Percentiles rank a stretch among this genome's conserved stretches.
phyloP scores from a whole-genome alignment of 2,888 invertebrate genomes.

The Anoncus sp. region DNA sequence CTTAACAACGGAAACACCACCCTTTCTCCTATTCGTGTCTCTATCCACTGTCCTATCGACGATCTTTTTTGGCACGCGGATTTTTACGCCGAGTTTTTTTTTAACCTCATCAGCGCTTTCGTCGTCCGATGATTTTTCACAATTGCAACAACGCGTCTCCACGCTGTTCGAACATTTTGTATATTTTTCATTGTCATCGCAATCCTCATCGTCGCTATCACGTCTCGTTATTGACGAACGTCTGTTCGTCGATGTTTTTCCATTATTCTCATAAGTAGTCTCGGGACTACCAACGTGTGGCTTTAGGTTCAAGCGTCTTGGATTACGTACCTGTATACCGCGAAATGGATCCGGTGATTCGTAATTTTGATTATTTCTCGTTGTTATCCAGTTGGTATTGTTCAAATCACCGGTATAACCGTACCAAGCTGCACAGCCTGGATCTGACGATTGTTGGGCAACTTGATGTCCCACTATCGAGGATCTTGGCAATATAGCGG shows the following conservation, averaged over 20 bases:
- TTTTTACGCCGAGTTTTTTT: slow-evolving; percentile 72
- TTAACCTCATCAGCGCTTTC: slow-evolving; percentile 64
- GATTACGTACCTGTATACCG: slow-evolving; percentile 65
- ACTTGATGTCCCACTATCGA: slow-evolving; percentile 24
- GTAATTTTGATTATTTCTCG: slow-evolving; percentile 37
- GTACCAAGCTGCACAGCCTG: slow-evolving; percentile 60
- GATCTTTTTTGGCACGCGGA: slow-evolving; percentile 50
- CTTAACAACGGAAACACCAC: slow-evolving; percentile 47
- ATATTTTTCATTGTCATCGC: slow-evolving; percentile 30
- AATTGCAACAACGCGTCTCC: slow-evolving; percentile 43
- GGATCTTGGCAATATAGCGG: slow-evolving; percentile 44
- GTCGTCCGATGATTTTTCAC: slow-evolving; percentile 60
- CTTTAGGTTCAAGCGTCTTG: slow-evolving; percentile 73
- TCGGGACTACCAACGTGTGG: slow-evolving; percentile 75
- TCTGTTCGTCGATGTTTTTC: slow-evolving; percentile 49
- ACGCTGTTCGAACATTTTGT: slow-evolving; percentile 8
- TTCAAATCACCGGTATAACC: slow-evolving; percentile 59
- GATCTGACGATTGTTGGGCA: slow-evolving; percentile 52
- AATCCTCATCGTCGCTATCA: slow-evolving; percentile 48
- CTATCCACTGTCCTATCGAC: slow-evolving; percentile 7
- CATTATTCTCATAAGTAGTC: slow-evolving; percentile 66
- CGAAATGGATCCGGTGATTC: slow-evolving; percentile 77
- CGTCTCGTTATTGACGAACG: background rate
- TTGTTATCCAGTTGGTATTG: slow-evolving; percentile 14
- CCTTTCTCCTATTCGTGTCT: background rate